Conservation (phyloP, 2,113 vertebrate species). For the Anser brachyrhynchus region DNA sequence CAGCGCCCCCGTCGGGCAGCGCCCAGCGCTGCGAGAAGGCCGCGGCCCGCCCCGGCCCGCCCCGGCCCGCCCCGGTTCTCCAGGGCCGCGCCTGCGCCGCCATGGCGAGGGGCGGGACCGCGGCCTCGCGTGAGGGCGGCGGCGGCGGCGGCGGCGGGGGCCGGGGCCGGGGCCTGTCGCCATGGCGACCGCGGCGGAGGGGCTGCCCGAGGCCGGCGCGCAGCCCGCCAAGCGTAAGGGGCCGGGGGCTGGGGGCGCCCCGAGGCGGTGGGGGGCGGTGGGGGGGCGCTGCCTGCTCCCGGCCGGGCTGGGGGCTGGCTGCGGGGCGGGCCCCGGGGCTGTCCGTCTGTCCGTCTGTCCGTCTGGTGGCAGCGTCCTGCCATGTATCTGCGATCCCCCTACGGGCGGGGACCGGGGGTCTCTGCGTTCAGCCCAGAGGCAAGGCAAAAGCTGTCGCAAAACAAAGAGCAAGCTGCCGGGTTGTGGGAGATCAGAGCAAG, state of each 20-base stretch:
- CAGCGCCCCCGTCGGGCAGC: too few relatives aligned
- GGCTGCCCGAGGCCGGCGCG: background rate
- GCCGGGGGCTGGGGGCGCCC: background rate
- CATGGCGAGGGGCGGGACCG: background rate
- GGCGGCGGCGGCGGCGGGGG: background rate
- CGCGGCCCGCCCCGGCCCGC: too few relatives aligned
- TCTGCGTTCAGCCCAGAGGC: background rate
- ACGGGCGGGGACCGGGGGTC: background rate
- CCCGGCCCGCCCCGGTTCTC: too few relatives aligned
- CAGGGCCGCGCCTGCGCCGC: background rate
- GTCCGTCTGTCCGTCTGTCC: background rate
- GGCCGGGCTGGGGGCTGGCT: background rate
- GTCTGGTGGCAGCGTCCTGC: background rate
- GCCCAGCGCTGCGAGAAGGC: accelerated
- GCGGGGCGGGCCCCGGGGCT: background rate
- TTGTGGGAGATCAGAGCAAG: background rate
- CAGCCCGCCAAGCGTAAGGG: constrained; percentile 45
- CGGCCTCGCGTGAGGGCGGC: too few relatives aligned
- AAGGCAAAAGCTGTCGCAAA: background rate
- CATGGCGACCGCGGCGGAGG: constrained; percentile 39
- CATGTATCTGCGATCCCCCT: too few relatives aligned
- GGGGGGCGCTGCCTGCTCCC: background rate
- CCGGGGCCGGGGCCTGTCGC: background rate
- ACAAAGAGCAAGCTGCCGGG: background rate
- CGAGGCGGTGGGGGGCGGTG: background rate